These are phyloP conservation scores for Phenganax marumi DNA, from an alignment of 92 coral and sea anemone species.

Conservation along the genomic window DNA sequence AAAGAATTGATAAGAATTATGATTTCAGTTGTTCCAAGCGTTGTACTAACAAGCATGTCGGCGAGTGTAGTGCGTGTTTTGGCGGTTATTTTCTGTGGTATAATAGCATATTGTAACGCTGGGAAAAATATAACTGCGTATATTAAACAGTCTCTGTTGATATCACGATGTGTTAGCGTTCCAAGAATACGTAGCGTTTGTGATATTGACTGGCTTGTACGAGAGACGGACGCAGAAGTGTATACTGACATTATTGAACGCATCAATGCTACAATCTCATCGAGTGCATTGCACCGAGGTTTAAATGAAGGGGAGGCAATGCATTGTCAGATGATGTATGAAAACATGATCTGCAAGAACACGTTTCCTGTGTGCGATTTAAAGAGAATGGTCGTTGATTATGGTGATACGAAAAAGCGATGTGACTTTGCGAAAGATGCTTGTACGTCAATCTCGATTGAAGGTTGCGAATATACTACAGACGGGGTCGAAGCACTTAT, in stretches of 20 bases:
- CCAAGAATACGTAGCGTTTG: slow-evolving; percentile 10
- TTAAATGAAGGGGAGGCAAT: neutral
- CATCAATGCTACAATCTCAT: slow-evolving; percentile 1
- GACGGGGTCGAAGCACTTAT: slow-evolving; percentile 1
- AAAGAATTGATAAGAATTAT: neutral
- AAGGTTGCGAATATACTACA: slow-evolving; percentile 22
- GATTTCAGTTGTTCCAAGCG: neutral
- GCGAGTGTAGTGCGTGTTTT: slow-evolving; percentile 5
- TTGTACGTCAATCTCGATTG: slow-evolving; percentile 20
- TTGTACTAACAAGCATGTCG: slow-evolving; percentile 4
- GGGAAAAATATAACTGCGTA: slow-evolving; percentile 28
- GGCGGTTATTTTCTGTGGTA: neutral
- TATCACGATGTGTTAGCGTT: slow-evolving; percentile 7
- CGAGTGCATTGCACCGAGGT: neutral
- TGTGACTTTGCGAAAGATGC: neutral
- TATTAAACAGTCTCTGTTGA: slow-evolving; percentile 10
- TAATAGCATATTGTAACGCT: slow-evolving; percentile 9
- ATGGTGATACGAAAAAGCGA: slow-evolving; percentile 23
- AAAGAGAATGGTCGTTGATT: slow-evolving; percentile 22
- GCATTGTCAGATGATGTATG: slow-evolving; percentile 19
- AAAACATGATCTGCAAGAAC: slow-evolving; percentile 15
- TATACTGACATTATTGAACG: neutral
- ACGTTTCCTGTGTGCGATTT: slow-evolving; percentile 33
- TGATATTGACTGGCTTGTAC: slow-evolving; percentile 16
- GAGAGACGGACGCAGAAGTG: neutral